phyloP scores from a whole-genome alignment of 2,888 invertebrate species.

The Netelia inedita region DNA sequence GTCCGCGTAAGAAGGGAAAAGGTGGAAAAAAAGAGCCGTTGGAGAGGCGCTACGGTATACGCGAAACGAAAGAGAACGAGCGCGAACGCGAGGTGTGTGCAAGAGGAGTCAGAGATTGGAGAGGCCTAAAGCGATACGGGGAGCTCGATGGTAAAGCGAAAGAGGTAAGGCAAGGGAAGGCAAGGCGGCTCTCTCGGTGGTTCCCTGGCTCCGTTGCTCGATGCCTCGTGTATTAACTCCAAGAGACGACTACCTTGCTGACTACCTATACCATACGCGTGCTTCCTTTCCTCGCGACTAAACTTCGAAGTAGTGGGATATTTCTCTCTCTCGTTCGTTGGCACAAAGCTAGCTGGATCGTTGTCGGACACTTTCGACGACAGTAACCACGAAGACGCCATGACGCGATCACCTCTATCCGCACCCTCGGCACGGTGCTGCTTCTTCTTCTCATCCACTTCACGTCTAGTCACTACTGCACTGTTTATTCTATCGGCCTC shows the following conservation, averaged over 20 bases:
- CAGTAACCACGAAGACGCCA: constrained; percentile 84
- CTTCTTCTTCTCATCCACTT: constrained; percentile 56
- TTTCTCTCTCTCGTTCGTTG: constrained; percentile 25
- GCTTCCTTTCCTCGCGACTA: constrained; percentile 53
- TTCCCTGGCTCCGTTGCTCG: constrained; percentile 42
- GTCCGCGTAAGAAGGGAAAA: background rate
- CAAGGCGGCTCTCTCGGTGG: constrained; percentile 71
- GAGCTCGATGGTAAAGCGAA: constrained; percentile 71
- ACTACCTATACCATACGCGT: constrained; percentile 43
- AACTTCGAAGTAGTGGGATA: constrained; percentile 68
- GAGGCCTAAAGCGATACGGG: constrained; percentile 20
- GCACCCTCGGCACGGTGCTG: constrained; percentile 75
- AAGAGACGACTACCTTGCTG: constrained; percentile 28
- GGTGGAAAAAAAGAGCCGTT: constrained; percentile 9
- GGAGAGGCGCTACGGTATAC: constrained; percentile 14
- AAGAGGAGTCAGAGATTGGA: constrained; percentile 11
- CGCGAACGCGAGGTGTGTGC: constrained; percentile 6
- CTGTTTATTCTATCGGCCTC: constrained; percentile 77
- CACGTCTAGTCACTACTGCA: constrained; percentile 77
- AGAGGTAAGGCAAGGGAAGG: constrained; percentile 76
- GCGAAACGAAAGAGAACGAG: constrained; percentile 32
- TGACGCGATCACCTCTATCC: constrained; percentile 82
- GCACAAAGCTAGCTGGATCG: constrained; percentile 81
- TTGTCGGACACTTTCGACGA: constrained; percentile 81
- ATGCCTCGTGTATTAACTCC: constrained; percentile 45